Conservation (phyloP, 2,113 vertebrate species). For the Sarotherodon lohbergeri region DNA sequence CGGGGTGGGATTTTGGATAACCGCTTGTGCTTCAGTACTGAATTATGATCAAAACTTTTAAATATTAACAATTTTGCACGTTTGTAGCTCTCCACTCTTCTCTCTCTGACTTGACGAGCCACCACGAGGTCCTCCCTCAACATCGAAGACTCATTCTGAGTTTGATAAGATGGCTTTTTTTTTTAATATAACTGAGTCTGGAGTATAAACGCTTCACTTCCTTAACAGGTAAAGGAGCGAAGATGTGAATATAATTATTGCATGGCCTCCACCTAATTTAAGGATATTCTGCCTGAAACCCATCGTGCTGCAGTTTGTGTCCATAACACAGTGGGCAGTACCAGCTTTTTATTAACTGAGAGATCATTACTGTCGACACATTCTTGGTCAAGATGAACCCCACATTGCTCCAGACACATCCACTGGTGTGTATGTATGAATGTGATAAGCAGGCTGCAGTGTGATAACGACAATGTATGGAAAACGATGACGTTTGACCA, state of each 20-base stretch:
- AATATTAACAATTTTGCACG: neutral
- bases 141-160: neutral
- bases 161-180: neutral
- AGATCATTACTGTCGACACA: fast-evolving
- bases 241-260: neutral
- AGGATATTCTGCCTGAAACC: fast-evolving
- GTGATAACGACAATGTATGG: neutral
- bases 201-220: neutral
- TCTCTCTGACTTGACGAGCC: too few relatives aligned
- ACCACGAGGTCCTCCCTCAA: too few relatives aligned
- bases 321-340: neutral
- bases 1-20: neutral
- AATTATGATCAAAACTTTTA: neutral
- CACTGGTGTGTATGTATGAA: fast-evolving
- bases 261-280: neutral
- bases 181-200: neutral
- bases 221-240: neutral
- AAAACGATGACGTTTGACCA: neutral
- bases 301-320: neutral
- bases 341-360: neutral
- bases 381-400: fast-evolving
- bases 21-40: neutral
- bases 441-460: neutral
- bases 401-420: neutral
- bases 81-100: neutral